phyloP scores from a whole-genome alignment of 37 sponge, comb jelly and placozoan genomes.

The Halisarca cf. caerulea region DNA sequence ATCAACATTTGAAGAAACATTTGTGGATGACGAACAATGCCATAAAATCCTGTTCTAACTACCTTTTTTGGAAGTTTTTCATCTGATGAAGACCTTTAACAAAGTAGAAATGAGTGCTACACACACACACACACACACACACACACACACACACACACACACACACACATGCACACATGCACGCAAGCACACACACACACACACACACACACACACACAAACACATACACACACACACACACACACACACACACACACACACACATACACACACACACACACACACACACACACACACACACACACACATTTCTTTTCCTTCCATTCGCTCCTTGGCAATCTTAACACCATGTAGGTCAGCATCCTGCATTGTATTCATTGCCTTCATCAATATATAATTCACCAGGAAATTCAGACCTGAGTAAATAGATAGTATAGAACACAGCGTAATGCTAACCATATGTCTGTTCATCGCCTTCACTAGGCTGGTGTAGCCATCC shows the following conservation, averaged over 20 bases:
- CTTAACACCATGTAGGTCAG: neutral
- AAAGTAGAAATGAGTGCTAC: neutral
- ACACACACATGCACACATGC: constrained; percentile 5
- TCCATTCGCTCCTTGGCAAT: neutral
- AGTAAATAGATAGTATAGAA: neutral
- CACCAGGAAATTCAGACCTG: neutral
- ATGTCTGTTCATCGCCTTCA: no score
- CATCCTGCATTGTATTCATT: neutral
- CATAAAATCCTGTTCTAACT: neutral
- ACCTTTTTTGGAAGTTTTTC: neutral
- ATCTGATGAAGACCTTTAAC: neutral
- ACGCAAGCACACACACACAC: constrained; percentile 22
- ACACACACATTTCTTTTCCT: neutral
- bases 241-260: neutral
- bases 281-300: constrained; percentile 25
- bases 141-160: constrained; percentile 14
- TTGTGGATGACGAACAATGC: constrained; percentile 10
- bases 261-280: neutral
- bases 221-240: neutral
- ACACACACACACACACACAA: constrained; percentile 22
- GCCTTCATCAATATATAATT: neutral
- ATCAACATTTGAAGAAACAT: constrained; percentile 16
- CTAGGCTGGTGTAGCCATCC: no score
- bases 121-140: neutral
- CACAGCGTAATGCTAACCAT: no score